Conservation (phyloP, 92 coral and sea anemone species). For the Phenganax subtilis region DNA sequence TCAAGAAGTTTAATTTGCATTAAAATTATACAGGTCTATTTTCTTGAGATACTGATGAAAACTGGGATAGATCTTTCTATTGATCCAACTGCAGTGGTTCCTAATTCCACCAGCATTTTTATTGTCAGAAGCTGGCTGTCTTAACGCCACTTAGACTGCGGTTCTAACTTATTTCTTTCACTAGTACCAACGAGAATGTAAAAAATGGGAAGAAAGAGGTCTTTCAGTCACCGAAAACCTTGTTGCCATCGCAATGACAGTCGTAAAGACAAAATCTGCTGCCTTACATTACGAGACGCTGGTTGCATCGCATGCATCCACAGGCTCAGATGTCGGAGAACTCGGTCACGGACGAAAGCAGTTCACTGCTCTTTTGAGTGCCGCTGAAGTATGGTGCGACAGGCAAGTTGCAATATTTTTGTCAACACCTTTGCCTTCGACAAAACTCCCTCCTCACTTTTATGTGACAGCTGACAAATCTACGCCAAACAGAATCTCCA, state of each 20-base stretch:
- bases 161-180: not conserved
- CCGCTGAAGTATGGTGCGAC: constrained; percentile 37
- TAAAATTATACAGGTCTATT: too few species aligned
- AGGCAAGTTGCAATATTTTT: constrained; percentile 16
- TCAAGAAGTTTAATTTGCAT: too few species aligned
- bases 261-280: not conserved
- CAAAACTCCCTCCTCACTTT: constrained; percentile 24
- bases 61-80: not conserved
- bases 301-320: constrained; percentile 29
- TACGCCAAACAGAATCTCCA: constrained; percentile 29
- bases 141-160: not conserved
- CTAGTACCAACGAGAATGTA: constrained; percentile 18
- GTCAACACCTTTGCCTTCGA: constrained; percentile 27
- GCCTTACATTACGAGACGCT: constrained; percentile 28
- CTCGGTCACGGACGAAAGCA: constrained; percentile 31
- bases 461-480: constrained; percentile 36
- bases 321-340: constrained; percentile 22
- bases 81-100: not conserved
- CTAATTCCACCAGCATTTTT: not conserved
- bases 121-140: not conserved
- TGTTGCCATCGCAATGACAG: constrained; percentile 7
- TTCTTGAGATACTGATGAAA: too few species aligned
- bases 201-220: constrained; percentile 8
- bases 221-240: constrained; percentile 9
- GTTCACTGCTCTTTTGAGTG: constrained; percentile 14